Evolutionary conservation across 2,888 invertebrate species (phyloP).

Genomic region (Eupsilia transversa): DNA sequence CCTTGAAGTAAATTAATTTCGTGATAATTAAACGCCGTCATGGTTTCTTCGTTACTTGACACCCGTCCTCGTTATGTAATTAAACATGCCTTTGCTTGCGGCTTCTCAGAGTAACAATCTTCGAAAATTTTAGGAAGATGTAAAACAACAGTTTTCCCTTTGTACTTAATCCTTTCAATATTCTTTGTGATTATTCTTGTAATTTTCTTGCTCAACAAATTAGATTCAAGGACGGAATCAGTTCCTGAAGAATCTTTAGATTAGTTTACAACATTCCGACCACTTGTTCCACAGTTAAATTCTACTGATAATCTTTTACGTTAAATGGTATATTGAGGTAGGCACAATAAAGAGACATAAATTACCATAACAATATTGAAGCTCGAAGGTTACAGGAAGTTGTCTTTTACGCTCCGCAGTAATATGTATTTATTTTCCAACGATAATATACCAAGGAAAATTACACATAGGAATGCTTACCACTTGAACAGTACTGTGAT

Average conservation of each 20-base stretch:
- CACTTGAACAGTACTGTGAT: conserved; percentile 14
- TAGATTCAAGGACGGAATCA: conserved; percentile 7
- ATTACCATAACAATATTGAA: conserved; percentile 74
- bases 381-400: conserved; percentile 70
- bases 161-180: conserved; percentile 18
- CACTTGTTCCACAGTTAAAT: conserved; percentile 22
- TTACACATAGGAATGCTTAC: conserved; percentile 8
- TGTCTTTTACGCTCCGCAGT: conserved; percentile 56
- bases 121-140: conserved; percentile 23
- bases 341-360: conserved; percentile 55
- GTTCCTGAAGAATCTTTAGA: neutral
- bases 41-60: conserved; percentile 58
- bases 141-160: conserved; percentile 16
- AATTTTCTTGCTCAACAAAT: neutral
- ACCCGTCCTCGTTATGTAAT: conserved; percentile 50
- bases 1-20: conserved; percentile 56
- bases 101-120: conserved; percentile 29
- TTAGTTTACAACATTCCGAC: neutral
- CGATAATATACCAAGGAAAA: conserved; percentile 39
- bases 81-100: conserved; percentile 43
- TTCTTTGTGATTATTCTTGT: conserved; percentile 12
- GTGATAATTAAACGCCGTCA: conserved; percentile 53
- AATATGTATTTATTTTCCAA: conserved; percentile 45
- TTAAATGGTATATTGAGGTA: conserved; percentile 61
- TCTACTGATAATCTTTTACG: conserved; percentile 51